A percentile compares a stretch with the other conserved stretches of the same genome.
These are phyloP conservation scores for Mimumesa dahlbomi DNA, from an alignment of 2,888 invertebrate genomes.

Conservation along the genomic window DNA sequence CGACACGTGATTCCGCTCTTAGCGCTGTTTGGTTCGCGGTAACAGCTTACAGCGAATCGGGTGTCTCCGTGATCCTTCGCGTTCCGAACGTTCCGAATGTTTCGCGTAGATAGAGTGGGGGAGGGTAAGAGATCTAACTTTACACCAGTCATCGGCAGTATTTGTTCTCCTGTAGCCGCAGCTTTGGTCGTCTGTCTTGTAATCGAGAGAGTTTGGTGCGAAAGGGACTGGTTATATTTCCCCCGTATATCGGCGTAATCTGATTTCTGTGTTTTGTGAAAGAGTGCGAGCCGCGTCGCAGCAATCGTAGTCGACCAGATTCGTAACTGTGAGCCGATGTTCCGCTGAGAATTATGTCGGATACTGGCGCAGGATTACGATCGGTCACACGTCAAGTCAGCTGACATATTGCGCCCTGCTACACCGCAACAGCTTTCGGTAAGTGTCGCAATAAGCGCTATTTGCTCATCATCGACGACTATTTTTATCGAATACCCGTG, in stretches of 20 bases:
- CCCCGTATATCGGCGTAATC: no score
- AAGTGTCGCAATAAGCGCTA: constrained; percentile 70
- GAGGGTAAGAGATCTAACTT: constrained; percentile 71
- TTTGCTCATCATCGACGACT: constrained; percentile 53
- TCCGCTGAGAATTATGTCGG: constrained; percentile 78
- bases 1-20: neutral
- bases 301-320: constrained; percentile 20
- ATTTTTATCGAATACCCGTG: constrained; percentile 62
- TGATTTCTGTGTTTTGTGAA: constrained; percentile 47
- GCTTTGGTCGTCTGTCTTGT: constrained; percentile 59
- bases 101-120: constrained; percentile 43
- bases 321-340: constrained; percentile 51
- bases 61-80: neutral
- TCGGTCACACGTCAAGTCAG: constrained; percentile 80
- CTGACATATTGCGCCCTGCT: constrained; percentile 81
- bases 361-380: constrained; percentile 77
- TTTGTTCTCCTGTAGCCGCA: constrained; percentile 70
- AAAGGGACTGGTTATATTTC: constrained; percentile 21
- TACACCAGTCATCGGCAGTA: constrained; percentile 76
- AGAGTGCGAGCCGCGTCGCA: constrained; percentile 40
- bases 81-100: constrained; percentile 9
- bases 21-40: neutral
- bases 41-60: neutral
- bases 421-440: constrained; percentile 79
- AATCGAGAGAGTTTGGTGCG: constrained; percentile 47